Base-by-base conservation (phyloP, 2,797 vertebrate genomes). In the Neomorphus geoffroyi region DNA sequence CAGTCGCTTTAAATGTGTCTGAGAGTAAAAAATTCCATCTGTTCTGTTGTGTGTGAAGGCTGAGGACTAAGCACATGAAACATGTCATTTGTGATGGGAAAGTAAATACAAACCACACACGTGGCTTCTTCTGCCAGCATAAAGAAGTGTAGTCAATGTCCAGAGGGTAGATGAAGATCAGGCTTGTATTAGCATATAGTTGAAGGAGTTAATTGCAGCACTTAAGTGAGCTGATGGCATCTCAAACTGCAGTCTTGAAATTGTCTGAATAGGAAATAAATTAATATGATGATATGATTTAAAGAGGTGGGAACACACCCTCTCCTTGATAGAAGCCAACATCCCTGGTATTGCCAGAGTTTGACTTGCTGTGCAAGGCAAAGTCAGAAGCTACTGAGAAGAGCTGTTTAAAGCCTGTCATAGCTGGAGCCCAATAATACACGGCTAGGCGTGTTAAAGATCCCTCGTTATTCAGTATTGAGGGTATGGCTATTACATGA, bases 181-280 rank as follows among this genome's bases (percentile, higher is more conserved):
- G 41, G 46, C 75, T 80, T 33, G 6, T 15, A 65, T 78, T 92
- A 86, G 35, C 51, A 79, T 77, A 72, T 35, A 43, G 51, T 32
- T 73, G 37, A 67, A 93, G 50, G 82, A 94, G 85, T 86, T 96
- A 91, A 81, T 88, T 81, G 82, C 82, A 77, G 78, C 0, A 2
- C 78, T 90, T 81, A 53, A 53, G 37, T 70, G 87, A 88, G 73
- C 71, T 71, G 62, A 93, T 88, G 86, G 54, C 70, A 95, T 94
- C 90, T 93, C 58, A 18, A 53, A 75, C n/a, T 86, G 62, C 75
- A 64, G 60, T 67, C 80, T 65, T 86, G 71, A 21, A 92, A 88
- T 75, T 82, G 60, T 87, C 81, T 66, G 67, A 65, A 46, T 87
- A 96, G 94, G 90, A 93, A 96, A 75, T 96, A 39, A 71, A 84